phyloP scores from a whole-genome alignment of 2,888 invertebrate genomes.

The Tenthredo amoena region DNA sequence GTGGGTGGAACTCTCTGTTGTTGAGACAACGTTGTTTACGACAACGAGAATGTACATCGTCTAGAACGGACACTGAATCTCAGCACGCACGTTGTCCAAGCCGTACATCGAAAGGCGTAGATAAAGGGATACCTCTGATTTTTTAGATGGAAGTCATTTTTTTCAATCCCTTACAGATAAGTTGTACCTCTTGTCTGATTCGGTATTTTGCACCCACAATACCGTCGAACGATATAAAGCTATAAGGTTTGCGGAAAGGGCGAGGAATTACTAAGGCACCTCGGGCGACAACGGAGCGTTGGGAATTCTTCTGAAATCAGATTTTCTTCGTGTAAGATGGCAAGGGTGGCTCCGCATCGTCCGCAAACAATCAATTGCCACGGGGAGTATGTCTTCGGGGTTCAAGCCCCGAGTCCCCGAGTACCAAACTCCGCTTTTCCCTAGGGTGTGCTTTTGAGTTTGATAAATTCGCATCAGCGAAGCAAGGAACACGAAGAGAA shows the following conservation, averaged over 20 bases:
- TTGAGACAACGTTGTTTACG: constrained; percentile 41
- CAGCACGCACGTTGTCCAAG: neutral
- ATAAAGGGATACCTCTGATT: neutral
- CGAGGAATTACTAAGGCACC: constrained; percentile 2
- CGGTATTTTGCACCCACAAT: neutral
- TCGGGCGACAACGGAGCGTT: constrained; percentile 22
- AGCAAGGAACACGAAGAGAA: constrained; percentile 22
- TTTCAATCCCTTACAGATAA: neutral
- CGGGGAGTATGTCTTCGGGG: constrained; percentile 15
- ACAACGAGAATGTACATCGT: constrained; percentile 24
- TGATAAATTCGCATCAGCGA: constrained; percentile 38
- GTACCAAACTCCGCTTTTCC: neutral
- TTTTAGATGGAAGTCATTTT: neutral
- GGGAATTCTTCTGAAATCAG: constrained; percentile 35
- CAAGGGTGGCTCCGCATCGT: constrained; percentile 25
- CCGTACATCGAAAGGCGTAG: neutral
- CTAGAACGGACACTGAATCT: constrained; percentile 5
- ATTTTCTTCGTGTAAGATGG: constrained; percentile 3
- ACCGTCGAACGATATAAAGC: neutral
- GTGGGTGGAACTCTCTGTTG: constrained; percentile 38
- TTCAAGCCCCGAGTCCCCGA: constrained; percentile 1
- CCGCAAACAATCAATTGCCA: constrained; percentile 50
- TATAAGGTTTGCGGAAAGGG: neutral
- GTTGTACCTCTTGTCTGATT: neutral
- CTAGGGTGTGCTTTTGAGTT: constrained; percentile 41